A percentile compares a stretch with the other conserved stretches of the same genome.
phyloP scores from a whole-genome alignment of 2,888 invertebrate genomes.

The Adela reaumurella region DNA sequence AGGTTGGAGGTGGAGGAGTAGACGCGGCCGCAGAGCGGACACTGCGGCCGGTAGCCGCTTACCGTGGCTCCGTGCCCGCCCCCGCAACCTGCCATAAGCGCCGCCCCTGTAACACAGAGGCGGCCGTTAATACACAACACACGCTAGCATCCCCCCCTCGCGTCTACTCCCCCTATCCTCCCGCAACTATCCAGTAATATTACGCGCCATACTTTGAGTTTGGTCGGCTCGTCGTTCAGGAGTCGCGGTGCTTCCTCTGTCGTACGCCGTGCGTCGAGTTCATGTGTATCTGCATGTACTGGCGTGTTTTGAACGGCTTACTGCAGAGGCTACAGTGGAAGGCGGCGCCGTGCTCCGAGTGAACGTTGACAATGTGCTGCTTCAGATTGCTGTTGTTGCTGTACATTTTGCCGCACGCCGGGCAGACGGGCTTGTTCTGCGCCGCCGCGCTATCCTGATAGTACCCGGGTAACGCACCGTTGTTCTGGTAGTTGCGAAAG shows the following conservation, averaged over 20 bases:
- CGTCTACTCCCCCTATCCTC: background rate
- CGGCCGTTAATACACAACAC: conserved; percentile 44
- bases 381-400: conserved; percentile 67
- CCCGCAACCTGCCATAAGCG: conserved; percentile 31
- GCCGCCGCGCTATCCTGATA: conserved; percentile 18
- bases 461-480: conserved; percentile 6
- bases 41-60: conserved; percentile 60
- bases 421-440: conserved; percentile 56
- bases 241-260: conserved; percentile 51
- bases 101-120: conserved; percentile 66
- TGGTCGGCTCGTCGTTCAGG: conserved; percentile 24
- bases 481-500: background rate
- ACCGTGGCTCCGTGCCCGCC: conserved; percentile 34
- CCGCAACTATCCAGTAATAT: too few species aligned
- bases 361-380: conserved; percentile 67
- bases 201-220: background rate
- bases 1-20: conserved; percentile 72
- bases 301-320: conserved; percentile 67
- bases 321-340: conserved; percentile 62
- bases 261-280: conserved; percentile 65
- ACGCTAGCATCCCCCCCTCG: background rate
- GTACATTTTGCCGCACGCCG: conserved; percentile 65
- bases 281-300: conserved; percentile 67
- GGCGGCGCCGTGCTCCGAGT: conserved; percentile 57
- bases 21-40: conserved; percentile 67